Conservation (phyloP, 2,113 vertebrate genomes). For the Otis tarda region DNA sequence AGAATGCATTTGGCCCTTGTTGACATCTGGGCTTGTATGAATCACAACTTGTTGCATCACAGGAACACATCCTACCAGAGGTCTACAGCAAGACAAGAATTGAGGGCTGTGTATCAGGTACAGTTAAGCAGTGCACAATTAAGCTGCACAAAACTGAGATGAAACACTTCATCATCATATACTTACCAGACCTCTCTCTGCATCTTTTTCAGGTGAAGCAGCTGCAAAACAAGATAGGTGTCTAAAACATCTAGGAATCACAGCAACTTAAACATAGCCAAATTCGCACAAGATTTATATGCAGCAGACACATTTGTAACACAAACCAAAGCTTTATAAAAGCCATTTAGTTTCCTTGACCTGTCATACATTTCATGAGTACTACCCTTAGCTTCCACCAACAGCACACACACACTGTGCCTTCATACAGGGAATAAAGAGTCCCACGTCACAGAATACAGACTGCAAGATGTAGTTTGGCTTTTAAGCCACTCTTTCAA, state of each 20-base stretch:
- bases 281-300: background rate
- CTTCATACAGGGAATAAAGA: background rate
- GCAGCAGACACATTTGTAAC: background rate
- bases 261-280: background rate
- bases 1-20: background rate
- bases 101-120: background rate
- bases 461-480: background rate
- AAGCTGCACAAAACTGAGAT: background rate
- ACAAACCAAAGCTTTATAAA: background rate
- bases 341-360: background rate
- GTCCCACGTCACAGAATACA: background rate
- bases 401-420: background rate
- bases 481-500: background rate
- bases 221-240: background rate
- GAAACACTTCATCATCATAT: background rate
- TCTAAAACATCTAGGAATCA: background rate
- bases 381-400: background rate
- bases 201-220: background rate
- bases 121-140: background rate
- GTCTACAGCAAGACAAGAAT: background rate
- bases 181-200: constrained; percentile 36
- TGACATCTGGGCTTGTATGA: background rate
- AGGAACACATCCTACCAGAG: background rate
- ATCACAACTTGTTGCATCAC: background rate
- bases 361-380: background rate